phyloP scores from a whole-genome alignment of 2,888 invertebrate species.

The Pollenia labialis region DNA sequence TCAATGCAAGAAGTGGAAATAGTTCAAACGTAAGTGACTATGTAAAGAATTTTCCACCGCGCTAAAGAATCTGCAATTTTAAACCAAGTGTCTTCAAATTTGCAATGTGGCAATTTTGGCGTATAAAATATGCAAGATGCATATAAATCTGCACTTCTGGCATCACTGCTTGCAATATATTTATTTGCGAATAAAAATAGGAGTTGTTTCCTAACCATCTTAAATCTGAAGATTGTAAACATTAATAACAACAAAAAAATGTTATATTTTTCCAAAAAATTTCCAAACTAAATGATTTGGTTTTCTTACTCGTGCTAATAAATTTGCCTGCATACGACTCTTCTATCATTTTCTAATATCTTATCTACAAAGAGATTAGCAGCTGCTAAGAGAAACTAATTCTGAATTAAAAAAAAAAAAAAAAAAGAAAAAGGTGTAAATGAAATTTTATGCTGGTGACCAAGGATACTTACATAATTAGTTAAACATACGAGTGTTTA shows the following conservation, averaged over 20 bases:
- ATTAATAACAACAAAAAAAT: not conserved
- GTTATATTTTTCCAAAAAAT: too few species aligned
- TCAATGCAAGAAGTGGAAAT: too few species aligned
- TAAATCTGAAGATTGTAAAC: not conserved
- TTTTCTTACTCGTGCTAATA: not conserved
- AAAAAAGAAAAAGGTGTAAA: slow-evolving; percentile 64
- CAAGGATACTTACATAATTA: slow-evolving; percentile 3
- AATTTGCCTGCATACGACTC: not conserved
- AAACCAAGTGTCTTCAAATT: too few species aligned
- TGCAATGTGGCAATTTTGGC: too few species aligned
- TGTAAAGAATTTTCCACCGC: too few species aligned
- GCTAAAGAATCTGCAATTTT: too few species aligned
- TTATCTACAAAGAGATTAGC: slow-evolving; percentile 39
- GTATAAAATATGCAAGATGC: too few species aligned
- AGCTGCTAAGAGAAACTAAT: slow-evolving; percentile 54
- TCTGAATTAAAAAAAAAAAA: not conserved
- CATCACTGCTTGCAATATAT: too few species aligned
- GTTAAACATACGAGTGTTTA: slow-evolving; percentile 21
- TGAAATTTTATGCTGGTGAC: slow-evolving; percentile 61
- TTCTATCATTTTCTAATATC: not conserved
- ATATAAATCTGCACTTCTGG: too few species aligned
- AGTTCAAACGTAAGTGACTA: too few species aligned
- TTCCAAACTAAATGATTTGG: not conserved
- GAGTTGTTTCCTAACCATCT: too few species aligned
- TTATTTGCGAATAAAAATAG: too few species aligned